phyloP scores from a whole-genome alignment of 2,113 vertebrate genomes.

The Acrocephalus kingi region DNA sequence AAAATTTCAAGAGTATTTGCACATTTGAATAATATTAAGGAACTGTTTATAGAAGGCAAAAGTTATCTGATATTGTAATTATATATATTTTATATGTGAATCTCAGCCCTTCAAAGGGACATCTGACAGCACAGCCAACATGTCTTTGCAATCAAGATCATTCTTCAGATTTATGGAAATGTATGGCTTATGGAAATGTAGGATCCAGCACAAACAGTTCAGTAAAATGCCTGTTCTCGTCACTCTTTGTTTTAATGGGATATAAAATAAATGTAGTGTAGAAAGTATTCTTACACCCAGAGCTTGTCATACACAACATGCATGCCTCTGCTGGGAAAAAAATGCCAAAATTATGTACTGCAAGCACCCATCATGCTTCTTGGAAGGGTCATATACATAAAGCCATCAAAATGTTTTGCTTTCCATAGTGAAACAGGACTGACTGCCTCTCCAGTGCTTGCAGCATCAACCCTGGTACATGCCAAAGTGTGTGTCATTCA shows the following conservation, averaged over 20 bases:
- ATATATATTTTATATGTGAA: neutral
- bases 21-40: neutral
- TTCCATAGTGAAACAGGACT: neutral
- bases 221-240: neutral
- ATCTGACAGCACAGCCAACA: neutral
- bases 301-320: neutral
- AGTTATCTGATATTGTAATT: neutral
- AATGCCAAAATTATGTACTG: neutral
- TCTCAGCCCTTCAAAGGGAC: neutral
- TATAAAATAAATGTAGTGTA: slow-evolving; percentile 19
- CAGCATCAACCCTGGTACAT: neutral
- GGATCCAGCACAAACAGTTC: neutral
- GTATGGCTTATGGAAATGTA: neutral
- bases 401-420: neutral
- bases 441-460: neutral
- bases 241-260: neutral
- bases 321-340: neutral
- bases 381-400: neutral
- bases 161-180: neutral
- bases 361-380: neutral
- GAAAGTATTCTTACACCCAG: neutral
- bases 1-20: neutral
- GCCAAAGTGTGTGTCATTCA: neutral
- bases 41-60: neutral
- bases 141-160: neutral